Evolutionary conservation across 2,113 vertebrate genomes (phyloP).

Genomic region (Numida meleagris): DNA sequence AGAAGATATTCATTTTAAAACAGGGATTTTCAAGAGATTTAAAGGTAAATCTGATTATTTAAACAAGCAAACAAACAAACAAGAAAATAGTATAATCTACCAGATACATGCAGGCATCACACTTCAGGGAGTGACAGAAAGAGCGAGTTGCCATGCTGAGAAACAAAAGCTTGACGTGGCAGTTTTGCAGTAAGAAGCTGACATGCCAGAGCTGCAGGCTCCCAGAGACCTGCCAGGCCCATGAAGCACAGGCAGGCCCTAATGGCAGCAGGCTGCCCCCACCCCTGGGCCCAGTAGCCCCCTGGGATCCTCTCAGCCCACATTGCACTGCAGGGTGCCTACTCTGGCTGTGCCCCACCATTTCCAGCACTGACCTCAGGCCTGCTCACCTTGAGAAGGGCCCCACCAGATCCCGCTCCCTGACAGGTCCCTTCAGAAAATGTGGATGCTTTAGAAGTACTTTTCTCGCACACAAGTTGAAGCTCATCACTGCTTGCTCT

Average conservation of each 20-base stretch:
- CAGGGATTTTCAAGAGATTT: not conserved
- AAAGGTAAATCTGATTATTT: not conserved
- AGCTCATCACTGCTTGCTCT: not conserved
- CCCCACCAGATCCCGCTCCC: fast-evolving
- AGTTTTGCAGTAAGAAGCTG: not conserved
- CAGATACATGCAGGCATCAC: not conserved
- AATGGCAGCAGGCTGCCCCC: too few relatives aligned
- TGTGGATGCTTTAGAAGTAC: fast-evolving
- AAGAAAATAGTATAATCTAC: not conserved
- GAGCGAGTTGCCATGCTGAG: fast-evolving
- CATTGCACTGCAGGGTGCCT: not conserved
- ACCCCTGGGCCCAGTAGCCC: not conserved
- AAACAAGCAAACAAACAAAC: not conserved
- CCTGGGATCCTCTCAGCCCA: not conserved
- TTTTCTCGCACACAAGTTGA: not conserved
- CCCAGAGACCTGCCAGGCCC: fast-evolving
- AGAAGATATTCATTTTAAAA: not conserved
- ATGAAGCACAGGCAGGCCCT: not conserved
- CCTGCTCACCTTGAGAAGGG: fast-evolving
- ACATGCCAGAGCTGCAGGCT: not conserved
- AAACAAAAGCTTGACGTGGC: not conserved
- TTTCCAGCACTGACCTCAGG: not conserved
- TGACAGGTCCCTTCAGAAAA: fast-evolving
- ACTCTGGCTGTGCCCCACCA: not conserved
- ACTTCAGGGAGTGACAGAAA: not conserved